Evolutionary conservation across 1,140 invertebrate species (phyloP).

Genomic region (Andricus grossulariae): DNA sequence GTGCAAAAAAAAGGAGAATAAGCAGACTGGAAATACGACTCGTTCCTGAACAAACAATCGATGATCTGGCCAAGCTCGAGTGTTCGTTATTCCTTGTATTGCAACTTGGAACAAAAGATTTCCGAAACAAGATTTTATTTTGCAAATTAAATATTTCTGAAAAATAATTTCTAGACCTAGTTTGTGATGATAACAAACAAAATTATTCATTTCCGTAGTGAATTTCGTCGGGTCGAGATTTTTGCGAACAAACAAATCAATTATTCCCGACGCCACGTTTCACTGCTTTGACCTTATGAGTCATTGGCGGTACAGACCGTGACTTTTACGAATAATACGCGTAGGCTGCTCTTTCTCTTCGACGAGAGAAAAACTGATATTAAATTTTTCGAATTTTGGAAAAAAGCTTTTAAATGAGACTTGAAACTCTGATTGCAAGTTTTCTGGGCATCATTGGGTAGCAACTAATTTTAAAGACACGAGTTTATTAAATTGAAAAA

Average conservation of each 20-base stretch:
- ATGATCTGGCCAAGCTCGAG: not conserved
- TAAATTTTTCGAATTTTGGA: too few species aligned
- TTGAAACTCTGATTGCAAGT: too few species aligned
- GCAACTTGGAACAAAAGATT: not conserved
- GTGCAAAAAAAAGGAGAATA: not conserved
- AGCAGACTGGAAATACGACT: not conserved
- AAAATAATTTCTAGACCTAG: not conserved
- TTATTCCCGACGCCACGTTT: constrained; percentile 9
- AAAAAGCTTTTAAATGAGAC: too few species aligned
- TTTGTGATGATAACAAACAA: not conserved
- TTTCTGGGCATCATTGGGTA: too few species aligned
- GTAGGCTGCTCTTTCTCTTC: constrained; percentile 10
- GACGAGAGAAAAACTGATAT: not conserved
- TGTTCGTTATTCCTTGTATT: not conserved
- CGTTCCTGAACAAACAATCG: constrained; percentile 2
- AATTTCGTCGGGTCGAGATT: not conserved
- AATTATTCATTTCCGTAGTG: not conserved
- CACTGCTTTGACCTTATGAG: constrained; percentile 3
- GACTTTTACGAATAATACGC: not conserved
- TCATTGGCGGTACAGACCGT: not conserved
- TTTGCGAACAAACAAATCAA: constrained; percentile 26
- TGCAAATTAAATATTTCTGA: not conserved
- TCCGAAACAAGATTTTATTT: not conserved
- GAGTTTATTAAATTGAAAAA: too few species aligned
- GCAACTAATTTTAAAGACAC: too few species aligned